Evolutionary conservation across 2,797 vertebrate species (phyloP), one percentile per base, ranked within the genome.

Genomic region (Propithecus deckenii): DNA sequence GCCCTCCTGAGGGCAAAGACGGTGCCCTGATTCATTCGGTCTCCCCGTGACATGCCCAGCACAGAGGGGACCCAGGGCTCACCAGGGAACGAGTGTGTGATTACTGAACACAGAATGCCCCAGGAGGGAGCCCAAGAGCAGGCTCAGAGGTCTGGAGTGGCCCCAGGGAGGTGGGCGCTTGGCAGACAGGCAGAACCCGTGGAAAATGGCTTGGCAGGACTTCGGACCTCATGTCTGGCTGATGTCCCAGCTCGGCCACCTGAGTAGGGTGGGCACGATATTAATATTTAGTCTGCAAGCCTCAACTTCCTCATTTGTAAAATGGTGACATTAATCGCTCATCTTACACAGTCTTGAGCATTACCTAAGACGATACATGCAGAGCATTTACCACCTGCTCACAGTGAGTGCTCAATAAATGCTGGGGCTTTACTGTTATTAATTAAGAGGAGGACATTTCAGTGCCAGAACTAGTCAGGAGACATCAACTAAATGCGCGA

Each of bases 401-500:
- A 35, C 69, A 57, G 6, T 3, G 30, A 23, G 78, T 10, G 52
- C 80, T 69, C 61, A n/a, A 12, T 17, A 93, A 65, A 85, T 3
- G 41, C 71, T 79, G 0, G 0, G 0, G 0, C 12, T 30, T 43
- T 43, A 10, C 25, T 41, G 15, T 1, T 6, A 2, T 11, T 7
- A 7, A 55, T 69, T 43, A 2, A 46, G 2, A 41, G 55, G 48
- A 78, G 30, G 28, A 17, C 1, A 0, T 46, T 7, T 52, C 4
- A 0, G 32, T 4, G 52, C 15, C 32, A 30, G 46, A 32, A 65
- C 11, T 15, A 0, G 38, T 10, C 10, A 71, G 76, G 23, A 61
- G 43, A 41, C 22, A 2, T 0, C 4, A 32, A 7, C 78, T 38
- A 3, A 25, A 2, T 0, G 17, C 10, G 0, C 0, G 5, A 52